These are phyloP conservation scores for Neocloeon triangulifer DNA, from an alignment of 1,140 invertebrate species.

Conservation along the genomic window DNA sequence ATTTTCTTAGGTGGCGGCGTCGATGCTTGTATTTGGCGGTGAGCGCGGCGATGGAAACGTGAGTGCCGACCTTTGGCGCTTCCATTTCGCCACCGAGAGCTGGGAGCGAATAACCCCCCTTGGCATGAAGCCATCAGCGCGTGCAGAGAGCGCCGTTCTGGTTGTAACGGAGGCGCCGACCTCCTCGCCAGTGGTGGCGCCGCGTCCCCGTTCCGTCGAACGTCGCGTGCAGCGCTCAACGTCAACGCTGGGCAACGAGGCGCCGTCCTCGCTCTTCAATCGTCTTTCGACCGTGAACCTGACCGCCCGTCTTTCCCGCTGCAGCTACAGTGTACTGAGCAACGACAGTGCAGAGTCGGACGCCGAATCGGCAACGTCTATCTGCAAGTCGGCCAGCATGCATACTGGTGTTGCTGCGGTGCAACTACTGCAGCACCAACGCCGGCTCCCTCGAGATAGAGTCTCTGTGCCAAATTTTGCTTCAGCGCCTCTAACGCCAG, in stretches of 20 bases:
- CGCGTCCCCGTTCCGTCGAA: conserved; percentile 13
- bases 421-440: conserved; percentile 19
- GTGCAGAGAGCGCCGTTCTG: conserved; percentile 35
- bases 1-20: too few relatives aligned
- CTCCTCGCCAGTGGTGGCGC: conserved; percentile 13
- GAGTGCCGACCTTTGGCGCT: conserved; percentile 65
- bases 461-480: conserved; percentile 51
- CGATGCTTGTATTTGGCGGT: conserved; percentile 66
- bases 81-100: conserved; percentile 53
- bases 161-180: conserved; percentile 29
- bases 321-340: conserved; percentile 45
- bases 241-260: too few relatives aligned
- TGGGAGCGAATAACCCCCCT: conserved; percentile 52
- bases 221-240: conserved; percentile 14
- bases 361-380: too few relatives aligned
- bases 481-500: conserved; percentile 27
- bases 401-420: too few relatives aligned
- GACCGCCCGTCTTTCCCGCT: conserved; percentile 17
- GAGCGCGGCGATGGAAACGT: conserved; percentile 46
- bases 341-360: conserved; percentile 44
- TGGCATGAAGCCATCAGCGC: conserved; percentile 43
- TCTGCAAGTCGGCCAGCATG: conserved; percentile 15
- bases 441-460: conserved; percentile 36
- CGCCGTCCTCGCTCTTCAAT: not conserved
- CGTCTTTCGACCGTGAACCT: not conserved